A percentile compares a stretch with the other conserved stretches of the same genome.
These are phyloP conservation scores for Pristionchus mayeri DNA, from an alignment of 2,888 invertebrate species.

Conservation along the genomic window DNA sequence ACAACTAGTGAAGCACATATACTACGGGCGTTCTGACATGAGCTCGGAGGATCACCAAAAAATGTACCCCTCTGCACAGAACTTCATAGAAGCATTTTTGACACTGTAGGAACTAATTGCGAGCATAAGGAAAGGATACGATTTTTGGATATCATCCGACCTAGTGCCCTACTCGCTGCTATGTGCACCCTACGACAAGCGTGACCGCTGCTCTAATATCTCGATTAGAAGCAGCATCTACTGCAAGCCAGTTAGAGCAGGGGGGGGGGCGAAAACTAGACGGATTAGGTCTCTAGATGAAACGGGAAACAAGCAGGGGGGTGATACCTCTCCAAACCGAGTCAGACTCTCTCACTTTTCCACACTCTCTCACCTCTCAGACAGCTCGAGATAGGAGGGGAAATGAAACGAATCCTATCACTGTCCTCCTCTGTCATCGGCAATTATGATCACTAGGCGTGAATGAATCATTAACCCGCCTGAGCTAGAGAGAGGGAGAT, in stretches of 20 bases:
- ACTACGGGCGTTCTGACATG: too few species aligned
- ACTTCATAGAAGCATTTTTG: too few species aligned
- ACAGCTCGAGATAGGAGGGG: background rate
- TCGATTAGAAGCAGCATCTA: background rate
- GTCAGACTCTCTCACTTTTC: background rate
- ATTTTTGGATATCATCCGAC: too few species aligned
- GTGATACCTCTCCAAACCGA: too few species aligned
- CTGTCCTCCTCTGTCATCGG: background rate
- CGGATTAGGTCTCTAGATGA: background rate
- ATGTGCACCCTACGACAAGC: background rate
- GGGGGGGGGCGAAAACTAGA: too few species aligned
- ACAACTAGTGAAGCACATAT: too few species aligned
- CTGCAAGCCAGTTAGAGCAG: background rate
- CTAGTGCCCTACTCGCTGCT: too few species aligned
- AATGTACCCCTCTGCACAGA: too few species aligned
- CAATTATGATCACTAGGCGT: conserved; percentile 46
- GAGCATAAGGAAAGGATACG: too few species aligned
- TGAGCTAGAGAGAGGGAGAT: background rate
- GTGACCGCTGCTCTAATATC: background rate
- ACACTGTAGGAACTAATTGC: too few species aligned
- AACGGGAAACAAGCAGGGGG: background rate
- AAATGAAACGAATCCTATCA: background rate
- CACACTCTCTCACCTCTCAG: background rate
- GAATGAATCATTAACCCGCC: conserved; percentile 27
- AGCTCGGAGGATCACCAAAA: too few species aligned